Percentiles rank a stretch among this genome's conserved stretches.
Conservation (phyloP, 2,797 vertebrate genomes). For the Pipistrellus pygmaeus region DNA sequence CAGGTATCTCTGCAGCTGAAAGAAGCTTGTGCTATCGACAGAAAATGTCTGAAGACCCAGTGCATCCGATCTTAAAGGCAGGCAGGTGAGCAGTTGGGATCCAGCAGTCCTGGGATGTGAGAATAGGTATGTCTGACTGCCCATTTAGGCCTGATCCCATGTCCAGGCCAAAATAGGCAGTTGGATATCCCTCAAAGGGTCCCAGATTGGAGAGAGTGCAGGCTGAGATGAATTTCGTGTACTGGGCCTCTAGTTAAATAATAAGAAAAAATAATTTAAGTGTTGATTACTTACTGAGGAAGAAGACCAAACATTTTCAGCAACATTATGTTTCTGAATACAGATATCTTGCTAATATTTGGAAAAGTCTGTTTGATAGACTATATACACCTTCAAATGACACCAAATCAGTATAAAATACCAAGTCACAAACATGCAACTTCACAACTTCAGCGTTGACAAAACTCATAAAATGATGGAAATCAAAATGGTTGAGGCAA, state of each 20-base stretch:
- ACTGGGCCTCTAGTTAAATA: background rate
- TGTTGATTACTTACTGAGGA: background rate
- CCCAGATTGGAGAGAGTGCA: too few species aligned
- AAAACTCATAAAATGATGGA: background rate
- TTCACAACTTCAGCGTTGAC: conserved; percentile 23
- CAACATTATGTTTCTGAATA: background rate
- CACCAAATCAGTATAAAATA: conserved; percentile 11
- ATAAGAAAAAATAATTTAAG: background rate
- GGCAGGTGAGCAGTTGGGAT: too few species aligned
- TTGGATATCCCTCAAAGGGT: too few species aligned
- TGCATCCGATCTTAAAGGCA: too few species aligned
- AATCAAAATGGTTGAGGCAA: background rate
- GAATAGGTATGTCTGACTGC: too few species aligned
- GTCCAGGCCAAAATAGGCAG: too few species aligned
- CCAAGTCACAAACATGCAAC: background rate
- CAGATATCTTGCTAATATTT: background rate
- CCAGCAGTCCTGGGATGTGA: too few species aligned
- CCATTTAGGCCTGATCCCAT: too few species aligned
- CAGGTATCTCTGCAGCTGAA: too few species aligned
- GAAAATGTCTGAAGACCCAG: too few species aligned
- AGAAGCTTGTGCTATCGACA: too few species aligned
- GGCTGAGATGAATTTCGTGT: too few species aligned
- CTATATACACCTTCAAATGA: background rate
- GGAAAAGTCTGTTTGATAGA: background rate
- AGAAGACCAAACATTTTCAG: background rate